Conservation (phyloP, 2,888 invertebrate species). For the Periphyllus acericola region DNA sequence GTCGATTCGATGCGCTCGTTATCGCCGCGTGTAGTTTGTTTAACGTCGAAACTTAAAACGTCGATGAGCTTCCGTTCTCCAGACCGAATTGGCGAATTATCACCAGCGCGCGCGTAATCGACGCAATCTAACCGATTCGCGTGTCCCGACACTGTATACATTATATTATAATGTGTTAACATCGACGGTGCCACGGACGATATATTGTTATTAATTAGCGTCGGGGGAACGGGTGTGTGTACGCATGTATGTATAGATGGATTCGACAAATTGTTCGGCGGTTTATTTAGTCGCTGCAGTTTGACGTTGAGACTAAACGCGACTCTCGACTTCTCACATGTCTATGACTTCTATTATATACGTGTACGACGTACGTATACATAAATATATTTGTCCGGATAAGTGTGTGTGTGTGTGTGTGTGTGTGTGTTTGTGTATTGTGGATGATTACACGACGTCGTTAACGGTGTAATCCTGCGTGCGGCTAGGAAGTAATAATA, state of each 20-base stretch:
- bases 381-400: background rate
- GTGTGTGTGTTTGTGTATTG: background rate
- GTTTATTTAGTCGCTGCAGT: background rate
- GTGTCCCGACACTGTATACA: background rate
- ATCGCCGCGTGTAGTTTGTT: background rate
- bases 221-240: background rate
- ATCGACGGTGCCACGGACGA: background rate
- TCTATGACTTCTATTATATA: background rate
- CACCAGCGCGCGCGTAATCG: background rate
- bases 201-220: background rate
- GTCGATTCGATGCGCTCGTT: conserved; percentile 14
- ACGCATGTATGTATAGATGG: background rate
- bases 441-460: background rate
- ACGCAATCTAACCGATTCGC: background rate
- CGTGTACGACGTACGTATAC: background rate
- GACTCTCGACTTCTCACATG: background rate
- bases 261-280: background rate
- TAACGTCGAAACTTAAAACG: background rate
- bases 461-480: background rate
- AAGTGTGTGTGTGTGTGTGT: background rate
- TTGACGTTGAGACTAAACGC: background rate
- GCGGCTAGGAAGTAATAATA: background rate
- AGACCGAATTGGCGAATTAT: background rate
- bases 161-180: background rate
- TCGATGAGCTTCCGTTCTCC: background rate